Conservation (phyloP, 2,888 invertebrate genomes). For the Amblyjoppa fuscipennis region DNA sequence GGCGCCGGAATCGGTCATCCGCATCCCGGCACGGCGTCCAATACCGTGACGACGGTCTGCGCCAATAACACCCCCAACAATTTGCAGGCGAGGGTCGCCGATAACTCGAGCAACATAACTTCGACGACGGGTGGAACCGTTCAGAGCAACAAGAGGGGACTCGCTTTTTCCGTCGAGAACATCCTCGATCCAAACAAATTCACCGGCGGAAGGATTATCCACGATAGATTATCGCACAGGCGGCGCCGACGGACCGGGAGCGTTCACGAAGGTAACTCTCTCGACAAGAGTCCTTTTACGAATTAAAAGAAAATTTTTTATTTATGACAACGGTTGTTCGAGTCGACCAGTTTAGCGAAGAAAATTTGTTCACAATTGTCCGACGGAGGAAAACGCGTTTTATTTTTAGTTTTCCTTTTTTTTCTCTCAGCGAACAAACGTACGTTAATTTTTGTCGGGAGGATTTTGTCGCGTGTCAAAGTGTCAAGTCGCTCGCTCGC, state of each 20-base stretch:
- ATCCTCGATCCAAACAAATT: conserved; percentile 96
- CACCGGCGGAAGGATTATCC: conserved; percentile 87
- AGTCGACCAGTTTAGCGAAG: not conserved
- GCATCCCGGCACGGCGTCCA: conserved; percentile 73
- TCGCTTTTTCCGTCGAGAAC: conserved; percentile 96
- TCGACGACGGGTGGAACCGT: conserved; percentile 84
- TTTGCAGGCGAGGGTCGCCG: conserved; percentile 73
- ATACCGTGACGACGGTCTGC: conserved; percentile 76
- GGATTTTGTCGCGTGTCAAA: conserved; percentile 66
- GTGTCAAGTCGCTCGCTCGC: conserved; percentile 63
- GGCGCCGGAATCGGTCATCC: conserved; percentile 53
- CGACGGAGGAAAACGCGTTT: not conserved
- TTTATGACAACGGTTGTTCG: not conserved
- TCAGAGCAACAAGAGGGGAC: conserved; percentile 88
- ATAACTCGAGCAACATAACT: conserved; percentile 75
- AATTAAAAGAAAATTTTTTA: not conserved
- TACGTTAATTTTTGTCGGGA: conserved; percentile 59
- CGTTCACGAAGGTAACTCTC: conserved; percentile 81
- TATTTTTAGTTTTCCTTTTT: not conserved
- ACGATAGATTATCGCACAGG: conserved; percentile 77
- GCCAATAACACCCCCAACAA: conserved; percentile 72
- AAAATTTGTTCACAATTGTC: conserved; percentile 36
- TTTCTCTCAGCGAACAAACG: not conserved
- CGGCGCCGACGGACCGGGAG: conserved; percentile 80
- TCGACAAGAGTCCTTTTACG: not conserved